Evolutionary conservation across 2,797 vertebrate genomes (phyloP).

Genomic region (Margarornis squamiger): DNA sequence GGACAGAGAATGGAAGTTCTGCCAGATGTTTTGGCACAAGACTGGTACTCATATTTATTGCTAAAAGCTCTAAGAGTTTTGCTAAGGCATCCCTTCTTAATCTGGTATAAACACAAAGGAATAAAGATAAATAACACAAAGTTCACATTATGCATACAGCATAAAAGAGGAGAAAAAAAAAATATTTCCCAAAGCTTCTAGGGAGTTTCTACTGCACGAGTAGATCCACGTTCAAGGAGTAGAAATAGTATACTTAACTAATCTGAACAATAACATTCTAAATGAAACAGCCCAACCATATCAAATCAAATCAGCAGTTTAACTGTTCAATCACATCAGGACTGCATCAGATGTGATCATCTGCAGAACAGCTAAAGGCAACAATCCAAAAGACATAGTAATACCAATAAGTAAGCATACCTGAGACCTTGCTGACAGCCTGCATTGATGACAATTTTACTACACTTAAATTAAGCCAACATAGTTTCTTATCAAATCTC

Average conservation of each 20-base stretch:
- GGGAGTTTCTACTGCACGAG: background rate
- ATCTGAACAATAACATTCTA: background rate
- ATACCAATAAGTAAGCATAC: background rate
- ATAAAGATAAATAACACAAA: background rate
- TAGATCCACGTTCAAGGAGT: background rate
- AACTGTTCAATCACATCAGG: background rate
- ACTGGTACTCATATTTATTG: background rate
- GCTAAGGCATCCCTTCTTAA: background rate
- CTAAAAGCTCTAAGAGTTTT: background rate
- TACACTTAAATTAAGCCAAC: background rate
- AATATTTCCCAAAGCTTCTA: background rate
- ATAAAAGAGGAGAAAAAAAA: background rate
- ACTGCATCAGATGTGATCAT: background rate
- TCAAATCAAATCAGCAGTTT: background rate
- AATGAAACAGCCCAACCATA: background rate
- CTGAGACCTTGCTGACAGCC: background rate
- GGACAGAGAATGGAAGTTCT: background rate
- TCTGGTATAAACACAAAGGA: background rate
- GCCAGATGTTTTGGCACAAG: background rate
- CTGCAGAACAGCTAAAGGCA: background rate
- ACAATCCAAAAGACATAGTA: background rate
- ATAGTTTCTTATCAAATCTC: background rate
- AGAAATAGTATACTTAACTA: background rate
- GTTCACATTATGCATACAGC: background rate
- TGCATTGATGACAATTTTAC: background rate